Conservation (phyloP, 2,113 vertebrate genomes). For the Psettodes erumei region DNA sequence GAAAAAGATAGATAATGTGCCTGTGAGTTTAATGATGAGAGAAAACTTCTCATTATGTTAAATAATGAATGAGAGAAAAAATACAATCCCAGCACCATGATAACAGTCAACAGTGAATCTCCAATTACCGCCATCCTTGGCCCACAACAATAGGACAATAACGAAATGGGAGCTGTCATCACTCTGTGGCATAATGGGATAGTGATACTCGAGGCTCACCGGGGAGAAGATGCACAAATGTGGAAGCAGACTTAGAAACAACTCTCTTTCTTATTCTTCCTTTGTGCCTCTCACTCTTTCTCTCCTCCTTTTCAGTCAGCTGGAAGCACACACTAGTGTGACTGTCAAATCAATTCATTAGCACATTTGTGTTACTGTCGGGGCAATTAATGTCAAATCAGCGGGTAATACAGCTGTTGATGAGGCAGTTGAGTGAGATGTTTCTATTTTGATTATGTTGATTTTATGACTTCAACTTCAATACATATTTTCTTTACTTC, state of each 20-base stretch:
- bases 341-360: slow-evolving; percentile 62
- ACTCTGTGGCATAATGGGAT: slow-evolving; percentile 52
- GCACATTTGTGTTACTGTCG: slow-evolving; percentile 58
- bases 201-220: slow-evolving; percentile 57
- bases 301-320: slow-evolving; percentile 12
- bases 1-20: slow-evolving; percentile 39
- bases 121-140: slow-evolving; percentile 69
- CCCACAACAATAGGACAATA: slow-evolving; percentile 66
- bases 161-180: slow-evolving; percentile 65
- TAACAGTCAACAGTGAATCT: slow-evolving; percentile 68
- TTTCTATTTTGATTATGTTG: slow-evolving; percentile 27
- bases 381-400: slow-evolving; percentile 48
- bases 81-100: slow-evolving; percentile 48
- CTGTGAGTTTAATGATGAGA: slow-evolving; percentile 21
- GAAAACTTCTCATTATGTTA: slow-evolving; percentile 62
- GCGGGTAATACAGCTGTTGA: slow-evolving; percentile 23
- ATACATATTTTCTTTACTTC: slow-evolving; percentile 8
- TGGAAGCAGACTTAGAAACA: slow-evolving; percentile 27
- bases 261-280: neutral
- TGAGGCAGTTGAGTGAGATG: slow-evolving; percentile 36
- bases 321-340: slow-evolving; percentile 37
- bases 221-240: slow-evolving; percentile 36
- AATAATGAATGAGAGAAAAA: slow-evolving; percentile 61
- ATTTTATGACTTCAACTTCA: neutral
- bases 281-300: neutral